phyloP scores from a whole-genome alignment of 2,113 vertebrate species.

The Halichoeres trimaculatus region DNA sequence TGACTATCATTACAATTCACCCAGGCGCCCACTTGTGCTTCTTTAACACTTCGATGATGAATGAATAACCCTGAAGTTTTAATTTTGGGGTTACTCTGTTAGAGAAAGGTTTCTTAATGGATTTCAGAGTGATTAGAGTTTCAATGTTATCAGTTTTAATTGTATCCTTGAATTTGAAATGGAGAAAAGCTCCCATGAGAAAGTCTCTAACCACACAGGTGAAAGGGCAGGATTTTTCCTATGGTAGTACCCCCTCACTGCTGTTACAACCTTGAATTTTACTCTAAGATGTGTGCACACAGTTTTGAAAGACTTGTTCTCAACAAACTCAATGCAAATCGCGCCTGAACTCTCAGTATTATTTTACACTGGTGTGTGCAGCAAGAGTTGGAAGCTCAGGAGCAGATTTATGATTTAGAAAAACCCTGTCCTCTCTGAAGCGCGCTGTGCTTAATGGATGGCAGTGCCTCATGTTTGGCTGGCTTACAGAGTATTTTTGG shows the following conservation, averaged over 20 bases:
- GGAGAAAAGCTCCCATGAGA: not conserved
- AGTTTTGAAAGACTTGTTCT: not conserved
- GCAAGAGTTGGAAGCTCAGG: slow-evolving; percentile 1
- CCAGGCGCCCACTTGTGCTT: not conserved
- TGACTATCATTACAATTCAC: not conserved
- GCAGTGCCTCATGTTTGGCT: slow-evolving; percentile 16
- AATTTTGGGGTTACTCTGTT: not conserved
- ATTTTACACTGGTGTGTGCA: slow-evolving; percentile 2
- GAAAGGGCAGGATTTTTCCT: not conserved
- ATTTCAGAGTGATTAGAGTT: not conserved
- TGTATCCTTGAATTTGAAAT: not conserved
- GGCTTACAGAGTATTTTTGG: slow-evolving; percentile 1
- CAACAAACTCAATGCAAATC: not conserved
- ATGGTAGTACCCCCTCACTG: not conserved
- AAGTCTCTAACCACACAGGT: not conserved
- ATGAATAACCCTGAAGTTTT: not conserved
- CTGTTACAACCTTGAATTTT: slow-evolving; percentile 1
- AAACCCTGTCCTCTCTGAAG: slow-evolving; percentile 1
- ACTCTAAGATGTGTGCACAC: not conserved
- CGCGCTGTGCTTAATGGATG: slow-evolving; percentile 3
- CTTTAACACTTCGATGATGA: not conserved
- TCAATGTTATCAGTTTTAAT: not conserved
- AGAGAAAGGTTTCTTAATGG: not conserved
- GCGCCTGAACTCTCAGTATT: not conserved
- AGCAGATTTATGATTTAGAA: slow-evolving; percentile 38